Evolutionary conservation across 2,797 vertebrate genomes (phyloP).

Genomic region (Acrocephalus scirpaceus): DNA sequence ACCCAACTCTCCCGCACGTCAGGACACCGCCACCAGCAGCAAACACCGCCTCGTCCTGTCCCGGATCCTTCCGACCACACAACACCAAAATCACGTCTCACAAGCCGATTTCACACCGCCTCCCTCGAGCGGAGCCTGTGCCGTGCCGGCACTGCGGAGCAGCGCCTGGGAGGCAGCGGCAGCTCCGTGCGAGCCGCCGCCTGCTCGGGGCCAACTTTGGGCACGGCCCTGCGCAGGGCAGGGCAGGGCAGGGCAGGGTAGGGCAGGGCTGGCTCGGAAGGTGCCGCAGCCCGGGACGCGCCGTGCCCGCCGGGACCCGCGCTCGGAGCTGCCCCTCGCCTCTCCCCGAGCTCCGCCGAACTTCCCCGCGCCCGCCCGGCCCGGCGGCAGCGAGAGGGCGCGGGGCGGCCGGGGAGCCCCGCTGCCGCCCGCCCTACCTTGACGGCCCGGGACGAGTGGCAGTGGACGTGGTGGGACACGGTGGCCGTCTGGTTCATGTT

Average conservation of each 20-base stretch:
- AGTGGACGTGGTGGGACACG: slow-evolving; percentile 92
- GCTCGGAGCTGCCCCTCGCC: not conserved
- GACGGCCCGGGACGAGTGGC: slow-evolving; percentile 85
- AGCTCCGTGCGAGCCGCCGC: not conserved
- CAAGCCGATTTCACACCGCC: not conserved
- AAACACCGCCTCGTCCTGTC: not conserved
- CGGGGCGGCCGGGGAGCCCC: not conserved
- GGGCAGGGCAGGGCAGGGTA: not conserved
- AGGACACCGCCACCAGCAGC: not conserved
- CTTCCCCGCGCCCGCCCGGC: not conserved
- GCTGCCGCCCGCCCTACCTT: slow-evolving; percentile 80
- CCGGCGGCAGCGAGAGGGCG: not conserved
- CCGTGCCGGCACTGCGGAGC: accelerated
- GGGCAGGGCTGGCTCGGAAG: not conserved
- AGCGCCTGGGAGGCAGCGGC: accelerated
- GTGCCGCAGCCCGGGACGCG: not conserved
- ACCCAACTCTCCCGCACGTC: accelerated
- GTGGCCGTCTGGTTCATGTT: slow-evolving; percentile 93
- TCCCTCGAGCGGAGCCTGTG: not conserved
- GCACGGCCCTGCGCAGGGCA: not conserved
- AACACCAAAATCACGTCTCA: accelerated
- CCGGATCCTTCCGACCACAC: not conserved
- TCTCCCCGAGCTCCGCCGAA: not conserved
- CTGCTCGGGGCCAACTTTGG: not conserved
- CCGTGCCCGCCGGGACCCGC: not conserved